These are phyloP conservation scores for Phlogophora meticulosa DNA, from an alignment of 2,888 invertebrate genomes.

Conservation along the genomic window DNA sequence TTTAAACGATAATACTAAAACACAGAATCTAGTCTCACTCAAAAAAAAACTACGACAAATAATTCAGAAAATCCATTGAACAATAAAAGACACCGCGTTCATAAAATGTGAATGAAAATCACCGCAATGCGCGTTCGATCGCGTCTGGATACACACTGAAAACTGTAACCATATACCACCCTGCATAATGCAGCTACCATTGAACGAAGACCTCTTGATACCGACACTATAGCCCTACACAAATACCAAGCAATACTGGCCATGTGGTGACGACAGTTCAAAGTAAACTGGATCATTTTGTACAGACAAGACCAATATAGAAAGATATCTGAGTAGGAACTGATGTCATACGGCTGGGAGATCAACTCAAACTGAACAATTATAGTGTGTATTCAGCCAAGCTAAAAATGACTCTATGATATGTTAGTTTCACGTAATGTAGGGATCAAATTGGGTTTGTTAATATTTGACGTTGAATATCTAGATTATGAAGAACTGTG, in stretches of 20 bases:
- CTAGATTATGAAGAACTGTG: not conserved
- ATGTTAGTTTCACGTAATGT: not conserved
- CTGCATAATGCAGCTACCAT: constrained; percentile 63
- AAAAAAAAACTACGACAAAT: not conserved
- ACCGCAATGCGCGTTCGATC: constrained; percentile 74
- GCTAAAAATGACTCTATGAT: not conserved
- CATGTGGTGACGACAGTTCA: constrained; percentile 11
- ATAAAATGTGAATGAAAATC: constrained; percentile 21
- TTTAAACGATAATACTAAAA: not conserved
- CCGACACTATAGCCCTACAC: not conserved
- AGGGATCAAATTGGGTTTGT: constrained; percentile 14
- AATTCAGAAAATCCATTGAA: not conserved
- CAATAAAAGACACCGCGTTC: not conserved
- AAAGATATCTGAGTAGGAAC: not conserved
- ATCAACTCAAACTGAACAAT: constrained; percentile 2
- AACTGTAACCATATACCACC: constrained; percentile 71
- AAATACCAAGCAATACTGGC: constrained; percentile 24
- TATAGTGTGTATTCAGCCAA: constrained; percentile 7
- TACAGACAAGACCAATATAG: constrained; percentile 1
- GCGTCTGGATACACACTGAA: constrained; percentile 75
- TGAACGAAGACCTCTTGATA: constrained; percentile 43
- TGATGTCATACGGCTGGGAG: not conserved
- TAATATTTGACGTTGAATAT: not conserved
- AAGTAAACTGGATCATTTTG: constrained; percentile 23
- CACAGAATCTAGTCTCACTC: not conserved